phyloP scores from a whole-genome alignment of 2,888 invertebrate species.

The Mythimna ferrago region DNA sequence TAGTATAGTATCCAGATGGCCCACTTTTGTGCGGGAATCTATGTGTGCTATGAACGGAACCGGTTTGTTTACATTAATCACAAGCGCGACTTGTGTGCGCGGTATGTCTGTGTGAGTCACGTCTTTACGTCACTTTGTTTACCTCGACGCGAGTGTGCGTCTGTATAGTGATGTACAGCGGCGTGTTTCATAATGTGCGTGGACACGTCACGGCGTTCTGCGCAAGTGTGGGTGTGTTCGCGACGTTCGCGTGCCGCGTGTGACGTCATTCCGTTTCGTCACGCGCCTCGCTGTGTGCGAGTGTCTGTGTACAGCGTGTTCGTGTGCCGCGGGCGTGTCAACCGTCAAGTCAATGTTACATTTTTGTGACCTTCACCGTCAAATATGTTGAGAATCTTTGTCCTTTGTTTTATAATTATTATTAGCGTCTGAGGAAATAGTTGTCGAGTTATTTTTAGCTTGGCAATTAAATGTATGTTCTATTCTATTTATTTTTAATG shows the following conservation, averaged over 20 bases:
- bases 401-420: slow-evolving; percentile 79
- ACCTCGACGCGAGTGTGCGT: slow-evolving; percentile 78
- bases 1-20: slow-evolving; percentile 78
- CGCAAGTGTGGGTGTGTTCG: slow-evolving; percentile 88
- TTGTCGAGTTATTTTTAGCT: slow-evolving; percentile 18
- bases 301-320: slow-evolving; percentile 62
- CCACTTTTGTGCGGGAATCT: slow-evolving; percentile 78
- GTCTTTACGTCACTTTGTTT: slow-evolving; percentile 89
- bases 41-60: slow-evolving; percentile 72
- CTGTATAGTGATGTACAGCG: slow-evolving; percentile 55
- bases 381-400: slow-evolving; percentile 76
- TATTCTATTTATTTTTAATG: no score
- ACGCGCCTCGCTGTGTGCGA: slow-evolving; percentile 73
- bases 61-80: slow-evolving; percentile 90
- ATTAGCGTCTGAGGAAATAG: slow-evolving; percentile 62
- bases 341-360: slow-evolving; percentile 85
- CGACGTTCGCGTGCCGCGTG: slow-evolving; percentile 85
- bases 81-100: slow-evolving; percentile 76
- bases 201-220: slow-evolving; percentile 81
- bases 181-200: slow-evolving; percentile 68
- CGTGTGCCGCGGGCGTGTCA: slow-evolving; percentile 78
- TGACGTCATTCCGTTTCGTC: slow-evolving; percentile 87
- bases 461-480: background rate
- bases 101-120: slow-evolving; percentile 81
- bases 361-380: slow-evolving; percentile 90